Conservation (phyloP, 2,113 vertebrate species). For the Pan troglodytes region NHGRI_mPanTro3-v2.1_pri NC_072418.2:26236001-26236500, state of each 20-base stretch:
- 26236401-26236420: not conserved
- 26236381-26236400: no score
- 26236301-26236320: not conserved
- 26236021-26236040: not conserved
- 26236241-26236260: not conserved
- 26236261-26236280: not conserved
- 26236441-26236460: not conserved
- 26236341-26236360: not conserved
- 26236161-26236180: not conserved
- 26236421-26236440: not conserved
- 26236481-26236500: slow-evolving; percentile 53
- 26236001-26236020: not conserved
- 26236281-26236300: not conserved
- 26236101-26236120: not conserved
- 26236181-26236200: not conserved
- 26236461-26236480: slow-evolving; percentile 38
- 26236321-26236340: not conserved
- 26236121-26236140: not conserved
- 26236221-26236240: not conserved
- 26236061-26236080: not conserved
- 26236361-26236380: not conserved
- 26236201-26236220: accelerated
- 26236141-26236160: not conserved
- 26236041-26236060: not conserved
- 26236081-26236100: not conserved